Conservation (phyloP, 1,140 invertebrate species). For the Antheraea pernyi region DNA sequence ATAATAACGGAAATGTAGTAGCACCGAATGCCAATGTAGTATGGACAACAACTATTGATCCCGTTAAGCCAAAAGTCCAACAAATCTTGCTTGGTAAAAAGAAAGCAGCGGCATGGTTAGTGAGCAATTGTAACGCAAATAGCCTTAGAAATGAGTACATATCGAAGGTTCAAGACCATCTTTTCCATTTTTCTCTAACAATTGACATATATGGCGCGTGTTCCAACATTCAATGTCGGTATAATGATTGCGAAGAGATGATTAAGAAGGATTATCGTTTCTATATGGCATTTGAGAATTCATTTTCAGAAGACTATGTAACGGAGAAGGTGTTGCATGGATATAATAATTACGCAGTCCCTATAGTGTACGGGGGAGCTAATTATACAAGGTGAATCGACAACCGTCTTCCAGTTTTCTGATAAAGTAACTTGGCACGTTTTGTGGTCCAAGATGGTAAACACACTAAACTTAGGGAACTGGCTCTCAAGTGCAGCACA, state of each 20-base stretch:
- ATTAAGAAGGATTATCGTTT: conserved; percentile 81
- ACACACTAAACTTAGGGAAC: too few species aligned
- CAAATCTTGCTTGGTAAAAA: conserved; percentile 52
- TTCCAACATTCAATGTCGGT: conserved; percentile 50
- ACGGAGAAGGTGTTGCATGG: conserved; percentile 82
- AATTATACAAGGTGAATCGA: conserved; percentile 44
- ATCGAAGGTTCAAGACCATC: conserved; percentile 78
- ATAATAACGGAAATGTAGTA: conserved; percentile 40
- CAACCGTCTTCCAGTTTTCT: too few species aligned
- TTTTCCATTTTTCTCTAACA: conserved; percentile 57
- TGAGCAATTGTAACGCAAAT: conserved; percentile 80
- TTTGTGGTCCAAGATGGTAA: too few species aligned
- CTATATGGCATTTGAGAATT: conserved; percentile 85
- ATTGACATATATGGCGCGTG: conserved; percentile 86
- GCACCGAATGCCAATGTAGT: conserved; percentile 41
- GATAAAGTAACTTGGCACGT: too few species aligned
- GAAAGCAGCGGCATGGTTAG: conserved; percentile 81
- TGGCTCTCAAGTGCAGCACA: too few species aligned
- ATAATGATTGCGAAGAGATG: conserved; percentile 56
- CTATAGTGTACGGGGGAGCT: conserved; percentile 73
- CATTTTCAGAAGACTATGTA: conserved; percentile 81
- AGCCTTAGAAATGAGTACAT: conserved; percentile 81
- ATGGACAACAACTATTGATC: conserved; percentile 37
- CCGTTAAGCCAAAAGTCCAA: conserved; percentile 35
- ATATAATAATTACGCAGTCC: conserved; percentile 71